Conservation (phyloP, 1,140 invertebrate genomes). For the Halyomorpha halys region DNA sequence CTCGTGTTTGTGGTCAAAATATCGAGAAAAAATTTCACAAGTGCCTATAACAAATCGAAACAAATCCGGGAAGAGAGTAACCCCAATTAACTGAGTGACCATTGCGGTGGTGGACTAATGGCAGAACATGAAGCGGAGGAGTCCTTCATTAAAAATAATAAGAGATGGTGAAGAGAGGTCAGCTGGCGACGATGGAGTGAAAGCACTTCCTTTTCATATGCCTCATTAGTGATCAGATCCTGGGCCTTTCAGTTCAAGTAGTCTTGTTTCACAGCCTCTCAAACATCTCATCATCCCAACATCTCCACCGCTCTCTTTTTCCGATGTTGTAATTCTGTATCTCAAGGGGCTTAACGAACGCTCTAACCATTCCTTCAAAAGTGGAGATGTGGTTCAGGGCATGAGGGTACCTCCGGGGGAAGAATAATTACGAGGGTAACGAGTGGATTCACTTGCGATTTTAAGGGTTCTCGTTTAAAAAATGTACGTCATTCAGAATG, state of each 20-base stretch:
- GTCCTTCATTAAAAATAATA: conserved; percentile 11
- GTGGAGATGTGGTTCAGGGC: no score
- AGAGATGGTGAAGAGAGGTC: conserved; percentile 6
- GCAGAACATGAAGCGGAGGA: background rate
- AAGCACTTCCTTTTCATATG: background rate
- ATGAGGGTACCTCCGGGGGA: no score
- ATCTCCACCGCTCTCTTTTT: no score
- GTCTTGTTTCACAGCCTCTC: conserved; percentile 1
- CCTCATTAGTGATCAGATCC: conserved; percentile 11
- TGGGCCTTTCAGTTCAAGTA: background rate
- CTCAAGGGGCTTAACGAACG: no score
- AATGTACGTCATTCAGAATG: no score
- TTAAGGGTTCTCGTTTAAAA: no score
- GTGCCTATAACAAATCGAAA: background rate
- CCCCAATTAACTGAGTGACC: conserved; percentile 1
- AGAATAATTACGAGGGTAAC: no score
- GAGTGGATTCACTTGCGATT: no score
- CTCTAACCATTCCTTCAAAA: no score
- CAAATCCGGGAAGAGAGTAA: background rate
- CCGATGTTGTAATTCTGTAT: no score
- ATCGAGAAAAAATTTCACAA: no score
- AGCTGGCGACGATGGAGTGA: background rate
- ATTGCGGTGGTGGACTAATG: background rate
- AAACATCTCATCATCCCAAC: background rate
- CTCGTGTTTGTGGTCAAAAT: no score